phyloP scores from a whole-genome alignment of 2,113 vertebrate species.

The Colius striatus region DNA sequence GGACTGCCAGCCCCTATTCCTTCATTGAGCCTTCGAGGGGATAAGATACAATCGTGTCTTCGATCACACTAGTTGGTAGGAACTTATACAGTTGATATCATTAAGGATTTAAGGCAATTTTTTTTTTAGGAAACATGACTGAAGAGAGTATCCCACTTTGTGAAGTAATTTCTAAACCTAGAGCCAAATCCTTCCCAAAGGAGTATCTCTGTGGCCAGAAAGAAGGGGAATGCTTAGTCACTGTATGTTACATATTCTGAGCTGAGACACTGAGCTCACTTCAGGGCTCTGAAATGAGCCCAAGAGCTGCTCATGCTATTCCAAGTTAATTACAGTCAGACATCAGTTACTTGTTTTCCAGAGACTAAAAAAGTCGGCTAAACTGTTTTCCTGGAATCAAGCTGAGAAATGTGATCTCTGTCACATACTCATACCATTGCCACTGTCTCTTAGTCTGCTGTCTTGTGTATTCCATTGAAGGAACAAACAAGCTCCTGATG shows the following conservation, averaged over 20 bases:
- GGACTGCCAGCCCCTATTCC: not conserved
- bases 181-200: not conserved
- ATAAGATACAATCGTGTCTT: not conserved
- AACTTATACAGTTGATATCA: rapidly evolving
- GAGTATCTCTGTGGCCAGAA: not conserved
- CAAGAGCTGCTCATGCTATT: not conserved
- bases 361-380: not conserved
- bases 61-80: not conserved
- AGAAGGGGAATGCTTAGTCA: not conserved
- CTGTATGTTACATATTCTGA: not conserved
- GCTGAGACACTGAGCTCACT: not conserved
- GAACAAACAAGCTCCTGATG: not conserved
- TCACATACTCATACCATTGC: not conserved
- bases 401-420: not conserved
- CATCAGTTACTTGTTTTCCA: not conserved
- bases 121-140: not conserved
- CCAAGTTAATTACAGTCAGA: not conserved
- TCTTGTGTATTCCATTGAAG: not conserved
- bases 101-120: not conserved
- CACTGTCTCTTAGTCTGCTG: not conserved
- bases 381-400: not conserved
- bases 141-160: not conserved
- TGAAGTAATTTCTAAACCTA: not conserved
- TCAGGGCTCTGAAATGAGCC: not conserved
- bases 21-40: rapidly evolving